These are phyloP conservation scores for Caenorhabditis parvicauda DNA, from an alignment of 2,888 invertebrate species.

Conservation along the genomic window DNA sequence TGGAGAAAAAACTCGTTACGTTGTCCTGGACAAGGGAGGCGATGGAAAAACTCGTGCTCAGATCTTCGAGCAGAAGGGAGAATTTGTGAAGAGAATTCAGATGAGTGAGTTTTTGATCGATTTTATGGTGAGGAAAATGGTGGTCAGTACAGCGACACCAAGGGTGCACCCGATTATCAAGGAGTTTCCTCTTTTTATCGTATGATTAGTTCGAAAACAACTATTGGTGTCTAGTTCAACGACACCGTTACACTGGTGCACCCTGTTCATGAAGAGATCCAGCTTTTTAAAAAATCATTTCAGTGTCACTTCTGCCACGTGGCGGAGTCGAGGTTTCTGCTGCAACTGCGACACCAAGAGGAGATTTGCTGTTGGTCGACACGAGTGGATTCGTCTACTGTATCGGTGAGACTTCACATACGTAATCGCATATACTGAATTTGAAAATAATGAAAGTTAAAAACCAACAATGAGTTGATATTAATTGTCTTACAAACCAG, in stretches of 20 bases:
- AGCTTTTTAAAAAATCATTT: neutral
- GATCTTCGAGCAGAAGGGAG: slow-evolving; percentile 39
- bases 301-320: slow-evolving; percentile 31
- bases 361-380: slow-evolving; percentile 52
- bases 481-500: too few species aligned
- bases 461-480: too few species aligned
- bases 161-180: too few species aligned
- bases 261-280: too few species aligned
- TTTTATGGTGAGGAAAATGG: too few species aligned
- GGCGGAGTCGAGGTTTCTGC: slow-evolving; percentile 43
- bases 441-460: too few species aligned
- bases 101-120: slow-evolving; percentile 14
- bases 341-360: slow-evolving; percentile 35
- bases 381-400: slow-evolving; percentile 38
- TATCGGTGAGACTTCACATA: slow-evolving; percentile 9
- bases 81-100: slow-evolving; percentile 42
- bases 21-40: slow-evolving; percentile 43
- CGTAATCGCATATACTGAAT: neutral
- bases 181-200: too few species aligned
- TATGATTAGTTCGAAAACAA: too few species aligned
- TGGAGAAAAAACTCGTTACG: slow-evolving; percentile 37
- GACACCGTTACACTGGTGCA: too few species aligned
- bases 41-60: slow-evolving; percentile 42
- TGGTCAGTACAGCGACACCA: too few species aligned
- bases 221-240: too few species aligned